Evolutionary conservation across 2,888 invertebrate genomes (phyloP).

Genomic region (Dioctria linearis): DNA sequence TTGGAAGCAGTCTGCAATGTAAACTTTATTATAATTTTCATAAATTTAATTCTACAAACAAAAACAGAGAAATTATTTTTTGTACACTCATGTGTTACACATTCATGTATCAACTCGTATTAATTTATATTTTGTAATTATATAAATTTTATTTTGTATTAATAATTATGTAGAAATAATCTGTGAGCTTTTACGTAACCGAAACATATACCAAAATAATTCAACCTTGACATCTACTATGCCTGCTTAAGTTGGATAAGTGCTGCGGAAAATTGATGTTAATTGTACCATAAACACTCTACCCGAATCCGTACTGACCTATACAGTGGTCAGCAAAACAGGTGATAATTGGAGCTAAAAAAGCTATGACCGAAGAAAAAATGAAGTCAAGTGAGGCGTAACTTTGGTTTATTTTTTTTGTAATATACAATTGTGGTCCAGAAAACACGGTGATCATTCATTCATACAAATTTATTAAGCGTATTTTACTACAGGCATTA

Average conservation of each 20-base stretch:
- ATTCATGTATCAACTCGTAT: too few species aligned
- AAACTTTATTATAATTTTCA: neutral
- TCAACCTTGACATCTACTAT: slow-evolving; percentile 12
- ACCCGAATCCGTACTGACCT: neutral
- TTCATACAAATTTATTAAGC: too few species aligned
- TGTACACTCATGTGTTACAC: too few species aligned
- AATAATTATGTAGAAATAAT: neutral
- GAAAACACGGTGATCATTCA: too few species aligned
- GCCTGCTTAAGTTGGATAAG: neutral
- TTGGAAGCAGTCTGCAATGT: slow-evolving; percentile 67
- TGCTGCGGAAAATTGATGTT: neutral
- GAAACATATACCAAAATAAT: neutral
- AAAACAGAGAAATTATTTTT: too few species aligned
- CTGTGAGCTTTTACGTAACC: neutral
- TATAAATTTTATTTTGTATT: too few species aligned
- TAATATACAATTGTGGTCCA: too few species aligned
- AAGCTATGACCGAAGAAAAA: neutral
- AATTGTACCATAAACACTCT: neutral
- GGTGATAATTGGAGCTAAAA: slow-evolving; percentile 7
- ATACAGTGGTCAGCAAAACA: neutral
- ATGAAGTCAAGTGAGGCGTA: too few species aligned
- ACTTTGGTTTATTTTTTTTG: too few species aligned
- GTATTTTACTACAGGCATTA: too few species aligned
- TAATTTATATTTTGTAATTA: too few species aligned
- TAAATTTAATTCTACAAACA: too few species aligned